Evolutionary conservation across 92 coral and sea anemone species (phyloP), one percentile per base, ranked within the genome.

Genomic region (Zoanthus gigantus): DNA sequence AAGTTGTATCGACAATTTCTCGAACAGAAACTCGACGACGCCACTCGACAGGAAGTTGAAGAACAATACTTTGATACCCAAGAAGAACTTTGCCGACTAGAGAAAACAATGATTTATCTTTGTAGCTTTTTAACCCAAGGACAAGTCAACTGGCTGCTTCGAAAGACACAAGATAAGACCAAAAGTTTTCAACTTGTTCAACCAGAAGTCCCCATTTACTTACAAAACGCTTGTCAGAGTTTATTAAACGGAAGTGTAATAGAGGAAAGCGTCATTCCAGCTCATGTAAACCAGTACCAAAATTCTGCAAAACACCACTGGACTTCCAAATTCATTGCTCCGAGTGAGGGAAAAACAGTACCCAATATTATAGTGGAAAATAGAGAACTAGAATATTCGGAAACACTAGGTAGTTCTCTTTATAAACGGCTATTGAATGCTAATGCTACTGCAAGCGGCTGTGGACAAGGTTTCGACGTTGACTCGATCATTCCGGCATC

Each of bases 21-120:
- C n/a, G 90, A 91, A 76, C 97, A 97, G 58, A 90, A 83, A 32
- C 91, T 97, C 65, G 94, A 90, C 30, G 78, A 60, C 32, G 76
- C 83, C 9, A 89, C 91, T 9, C 90, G 99, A 77, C 96, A 95
- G 61, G 96, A 97, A 61, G 92, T 97, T 8, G 99, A 97, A 79
- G 94, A 92, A 53, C 88, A 89, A 58, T 97, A 97, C 82, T 97
- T 93, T 69, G 89, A 92, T 52, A 92, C 98, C 12, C 99, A 95
- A 77, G 92, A 90, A 60, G 93, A 97, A 65, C 91, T 97, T 30
- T 90, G 92, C 77, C 78, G 82, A 48, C 74, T 94, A 46, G 96
- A 95, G 78, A 89, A 93, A 85, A 94, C 94, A 44, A 74, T 93
- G 47, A 90, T 90, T 0, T 89, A 88, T 58, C 77, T 95, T 57